These are phyloP conservation scores for Sinonovacula constricta DNA, from an alignment of 1,140 invertebrate species.

Conservation along the genomic window DNA sequence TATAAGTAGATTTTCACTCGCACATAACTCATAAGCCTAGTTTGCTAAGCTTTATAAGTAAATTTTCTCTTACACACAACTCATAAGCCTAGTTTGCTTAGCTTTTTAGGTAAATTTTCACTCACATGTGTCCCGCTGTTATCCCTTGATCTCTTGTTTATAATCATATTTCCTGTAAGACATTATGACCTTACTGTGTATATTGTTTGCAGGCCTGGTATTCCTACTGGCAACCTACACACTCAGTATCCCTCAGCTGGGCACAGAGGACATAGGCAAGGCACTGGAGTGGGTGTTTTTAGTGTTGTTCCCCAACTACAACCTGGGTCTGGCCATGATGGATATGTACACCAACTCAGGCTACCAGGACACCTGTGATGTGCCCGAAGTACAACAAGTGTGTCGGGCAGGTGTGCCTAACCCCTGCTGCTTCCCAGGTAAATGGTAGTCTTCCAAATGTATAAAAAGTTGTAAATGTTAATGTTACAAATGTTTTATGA, in stretches of 20 bases:
- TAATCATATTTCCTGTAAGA: no score
- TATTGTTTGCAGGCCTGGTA: slow-evolving; percentile 64
- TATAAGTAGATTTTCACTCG: neutral
- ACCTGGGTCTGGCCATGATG: slow-evolving; percentile 68
- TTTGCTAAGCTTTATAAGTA: no score
- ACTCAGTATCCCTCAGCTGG: slow-evolving; percentile 67
- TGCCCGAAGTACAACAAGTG: slow-evolving; percentile 1
- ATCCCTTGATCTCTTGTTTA: no score
- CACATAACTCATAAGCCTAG: neutral
- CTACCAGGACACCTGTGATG: slow-evolving; percentile 56
- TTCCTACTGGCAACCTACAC: slow-evolving; percentile 69
- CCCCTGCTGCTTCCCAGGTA: slow-evolving; percentile 54
- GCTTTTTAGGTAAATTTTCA: no score
- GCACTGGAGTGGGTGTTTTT: slow-evolving; percentile 74
- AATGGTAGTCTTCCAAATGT: no score
- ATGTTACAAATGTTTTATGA: no score
- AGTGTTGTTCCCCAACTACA: slow-evolving; percentile 75
- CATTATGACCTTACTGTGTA: neutral
- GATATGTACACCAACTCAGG: slow-evolving; percentile 78
- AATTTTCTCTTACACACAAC: neutral
- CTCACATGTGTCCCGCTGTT: no score
- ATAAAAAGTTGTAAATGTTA: no score
- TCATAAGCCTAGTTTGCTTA: no score
- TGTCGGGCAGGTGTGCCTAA: slow-evolving; percentile 36
- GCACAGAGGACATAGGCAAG: slow-evolving; percentile 63